A percentile compares a stretch with the other conserved stretches of the same genome.
phyloP scores from a whole-genome alignment of 2,797 vertebrate species.

The Amniataba percoides region DNA sequence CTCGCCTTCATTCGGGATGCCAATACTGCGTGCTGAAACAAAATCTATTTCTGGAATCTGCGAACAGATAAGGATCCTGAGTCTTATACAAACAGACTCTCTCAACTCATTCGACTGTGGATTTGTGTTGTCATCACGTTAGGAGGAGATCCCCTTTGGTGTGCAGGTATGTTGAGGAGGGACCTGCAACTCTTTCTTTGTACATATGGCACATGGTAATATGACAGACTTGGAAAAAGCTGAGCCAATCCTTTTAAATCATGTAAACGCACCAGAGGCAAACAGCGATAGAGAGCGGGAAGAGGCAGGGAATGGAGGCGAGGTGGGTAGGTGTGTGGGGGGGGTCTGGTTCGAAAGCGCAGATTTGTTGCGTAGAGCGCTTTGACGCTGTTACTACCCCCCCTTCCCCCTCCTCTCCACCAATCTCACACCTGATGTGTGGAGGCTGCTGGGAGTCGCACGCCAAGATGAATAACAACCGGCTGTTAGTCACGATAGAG shows the following conservation, averaged over 20 bases:
- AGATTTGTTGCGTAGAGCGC: slow-evolving; percentile 75
- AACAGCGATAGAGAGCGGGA: slow-evolving; percentile 40
- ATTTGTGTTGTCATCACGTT: background rate
- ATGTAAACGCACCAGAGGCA: slow-evolving; percentile 37
- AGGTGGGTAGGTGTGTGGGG: no score
- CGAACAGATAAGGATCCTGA: background rate
- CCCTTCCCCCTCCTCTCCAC: slow-evolving; percentile 55
- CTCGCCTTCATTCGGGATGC: background rate
- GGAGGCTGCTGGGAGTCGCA: slow-evolving; percentile 84
- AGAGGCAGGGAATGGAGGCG: slow-evolving; percentile 6
- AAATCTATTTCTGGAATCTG: background rate
- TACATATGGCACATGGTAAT: background rate
- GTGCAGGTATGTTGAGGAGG: background rate
- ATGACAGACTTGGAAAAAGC: slow-evolving; percentile 19
- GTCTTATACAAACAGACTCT: background rate
- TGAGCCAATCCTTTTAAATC: slow-evolving; percentile 37
- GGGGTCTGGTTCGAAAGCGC: slow-evolving; percentile 59
- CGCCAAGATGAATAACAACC: slow-evolving; percentile 86
- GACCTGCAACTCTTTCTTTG: slow-evolving; percentile 10
- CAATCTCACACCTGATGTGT: slow-evolving; percentile 86
- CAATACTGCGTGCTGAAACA: background rate
- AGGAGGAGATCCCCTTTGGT: background rate
- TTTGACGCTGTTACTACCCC: slow-evolving; percentile 71
- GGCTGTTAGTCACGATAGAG: slow-evolving; percentile 85
- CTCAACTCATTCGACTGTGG: no score